A percentile compares a stretch with the other conserved stretches of the same genome.
Conservation (phyloP, 2,113 vertebrate species). For the Gopherus flavomarginatus region DNA sequence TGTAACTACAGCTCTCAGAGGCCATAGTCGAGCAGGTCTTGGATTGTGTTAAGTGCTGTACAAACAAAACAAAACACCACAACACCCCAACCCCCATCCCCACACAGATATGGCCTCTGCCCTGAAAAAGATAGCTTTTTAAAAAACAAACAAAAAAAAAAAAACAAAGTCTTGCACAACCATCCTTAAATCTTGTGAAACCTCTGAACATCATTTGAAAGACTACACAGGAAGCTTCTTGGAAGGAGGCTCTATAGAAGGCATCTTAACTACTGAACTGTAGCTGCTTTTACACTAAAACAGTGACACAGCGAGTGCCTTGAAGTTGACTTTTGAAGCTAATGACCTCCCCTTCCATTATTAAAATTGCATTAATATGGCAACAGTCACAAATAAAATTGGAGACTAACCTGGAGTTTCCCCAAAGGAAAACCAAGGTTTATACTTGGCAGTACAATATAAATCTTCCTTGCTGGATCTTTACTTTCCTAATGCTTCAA, state of each 20-base stretch:
- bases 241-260: not conserved
- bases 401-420: not conserved
- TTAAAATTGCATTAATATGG: fast-evolving
- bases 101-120: not conserved
- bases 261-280: not conserved
- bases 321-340: not conserved
- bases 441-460: not conserved
- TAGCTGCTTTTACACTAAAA: too few species aligned
- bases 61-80: not conserved
- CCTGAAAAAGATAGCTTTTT: not conserved
- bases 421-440: not conserved
- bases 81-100: too few species aligned
- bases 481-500: not conserved
- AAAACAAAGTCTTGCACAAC: not conserved
- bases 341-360: not conserved
- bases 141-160: too few species aligned
- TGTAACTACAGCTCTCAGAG: not conserved
- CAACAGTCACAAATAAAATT: not conserved
- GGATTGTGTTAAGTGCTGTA: not conserved
- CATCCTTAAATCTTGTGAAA: too few species aligned
- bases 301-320: too few species aligned
- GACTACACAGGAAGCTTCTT: not conserved
- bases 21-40: not conserved
- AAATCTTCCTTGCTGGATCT: not conserved
- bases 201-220: too few species aligned